These are phyloP conservation scores for Subacronicta megacephala DNA, from an alignment of 2,888 invertebrate genomes.

Conservation along the genomic window DNA sequence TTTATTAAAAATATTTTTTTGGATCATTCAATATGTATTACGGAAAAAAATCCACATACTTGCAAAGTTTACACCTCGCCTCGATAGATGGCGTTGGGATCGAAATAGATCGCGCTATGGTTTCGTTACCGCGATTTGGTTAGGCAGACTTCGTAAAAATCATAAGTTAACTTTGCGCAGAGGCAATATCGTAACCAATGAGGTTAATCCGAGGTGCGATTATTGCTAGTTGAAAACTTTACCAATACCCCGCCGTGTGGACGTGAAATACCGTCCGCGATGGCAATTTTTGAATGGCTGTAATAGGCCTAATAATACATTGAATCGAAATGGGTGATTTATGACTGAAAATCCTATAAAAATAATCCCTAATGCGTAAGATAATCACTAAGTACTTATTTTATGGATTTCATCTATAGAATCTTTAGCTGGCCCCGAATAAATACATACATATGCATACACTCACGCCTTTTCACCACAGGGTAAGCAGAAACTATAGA, in stretches of 20 bases:
- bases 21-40: too few relatives aligned
- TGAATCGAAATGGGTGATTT: too few relatives aligned
- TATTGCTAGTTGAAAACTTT: conserved; percentile 98
- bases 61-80: conserved; percentile 20
- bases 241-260: conserved; percentile 87
- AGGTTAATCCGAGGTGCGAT: conserved; percentile 96
- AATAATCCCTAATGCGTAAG: too few relatives aligned
- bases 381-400: too few relatives aligned
- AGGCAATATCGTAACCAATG: conserved; percentile 97
- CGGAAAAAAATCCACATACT: neutral
- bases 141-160: neutral
- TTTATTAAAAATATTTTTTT: too few relatives aligned
- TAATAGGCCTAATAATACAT: conserved; percentile 64
- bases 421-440: too few relatives aligned
- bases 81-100: conserved; percentile 73
- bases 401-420: too few relatives aligned
- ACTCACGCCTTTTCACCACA: too few relatives aligned
- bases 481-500: too few relatives aligned
- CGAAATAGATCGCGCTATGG: conserved; percentile 67
- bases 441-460: too few relatives aligned
- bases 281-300: conserved; percentile 85
- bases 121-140: conserved; percentile 46
- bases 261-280: conserved; percentile 86
- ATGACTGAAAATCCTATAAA: too few relatives aligned
- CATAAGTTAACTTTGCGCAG: conserved; percentile 94